Evolutionary conservation across 1,140 invertebrate species (phyloP), one percentile per base, ranked within the genome.

Genomic region (Euwallacea similis): DNA sequence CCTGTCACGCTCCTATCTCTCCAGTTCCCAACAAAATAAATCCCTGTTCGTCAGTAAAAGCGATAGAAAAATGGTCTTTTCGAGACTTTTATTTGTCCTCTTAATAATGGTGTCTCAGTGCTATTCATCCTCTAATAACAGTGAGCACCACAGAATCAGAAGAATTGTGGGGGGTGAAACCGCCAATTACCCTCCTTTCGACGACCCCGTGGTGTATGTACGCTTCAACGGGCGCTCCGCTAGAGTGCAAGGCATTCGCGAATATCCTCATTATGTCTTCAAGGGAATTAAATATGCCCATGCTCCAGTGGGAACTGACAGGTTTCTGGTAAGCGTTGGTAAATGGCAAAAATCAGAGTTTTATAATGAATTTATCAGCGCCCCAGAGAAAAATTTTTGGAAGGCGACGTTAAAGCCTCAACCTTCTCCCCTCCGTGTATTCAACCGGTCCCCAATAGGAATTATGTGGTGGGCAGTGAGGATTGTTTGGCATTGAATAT

Each of bases 401-500:
- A 85, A 69, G 87, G 86, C 0, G 84, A 87, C 59, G 75, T 87
- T 13, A 82, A 84, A 59, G 87, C 86, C 0, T 86, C 82, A 0
- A 76, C 72, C 11, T 84, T 82, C 75, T 86, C 85, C 21, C 75
- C 82, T 2, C 86, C 86, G 2, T 88, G 87, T 71, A 82, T 86
- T 21, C 87, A 88, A 73, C 84, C 85, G 6, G 80, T 84, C 75
- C 83, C 82, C 3, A 79, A 73, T 0, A 71, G 68, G 55, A 74
- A 76, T 46, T 60, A 42, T n/a, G 73, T 87, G 7, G 79, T 87
- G 4, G 87, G 87, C 15, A 85, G 83, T 46, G 90, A 92, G 75
- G 91, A 96, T 81, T 96, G 94, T 80, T 81, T 95, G 8, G 91
- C 90, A 72, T 82, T 95, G 3, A 94, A 96, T 79, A 85, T 96